Conservation (phyloP, 2,113 vertebrate genomes). For the Phrynosoma blainvillii region DNA sequence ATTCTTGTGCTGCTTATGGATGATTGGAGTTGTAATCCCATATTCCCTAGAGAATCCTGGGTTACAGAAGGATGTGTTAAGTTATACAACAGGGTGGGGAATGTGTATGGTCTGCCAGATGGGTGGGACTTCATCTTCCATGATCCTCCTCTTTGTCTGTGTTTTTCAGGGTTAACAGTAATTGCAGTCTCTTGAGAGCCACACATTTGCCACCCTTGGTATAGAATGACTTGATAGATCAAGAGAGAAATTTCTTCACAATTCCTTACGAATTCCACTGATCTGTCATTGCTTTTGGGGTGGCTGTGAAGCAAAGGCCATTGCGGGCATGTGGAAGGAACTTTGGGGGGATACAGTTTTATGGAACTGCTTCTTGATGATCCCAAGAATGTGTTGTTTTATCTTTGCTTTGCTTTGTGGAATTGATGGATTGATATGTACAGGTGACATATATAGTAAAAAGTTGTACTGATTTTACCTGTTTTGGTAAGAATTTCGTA, state of each 20-base stretch:
- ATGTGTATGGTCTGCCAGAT: background rate
- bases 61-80: background rate
- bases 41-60: too few relatives aligned
- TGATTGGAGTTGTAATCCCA: background rate
- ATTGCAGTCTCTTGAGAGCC: background rate
- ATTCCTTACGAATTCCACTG: conserved; percentile 63
- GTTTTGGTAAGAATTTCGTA: background rate
- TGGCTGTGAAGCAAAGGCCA: background rate
- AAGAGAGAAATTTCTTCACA: conserved; percentile 48
- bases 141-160: background rate
- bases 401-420: background rate
- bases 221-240: conserved; percentile 62
- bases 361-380: background rate
- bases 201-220: background rate
- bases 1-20: background rate
- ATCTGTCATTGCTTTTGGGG: conserved; percentile 17
- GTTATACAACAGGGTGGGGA: too few relatives aligned
- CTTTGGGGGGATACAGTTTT: conserved; percentile 7
- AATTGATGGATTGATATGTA: accelerated
- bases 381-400: background rate
- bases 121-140: background rate
- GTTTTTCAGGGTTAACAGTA: background rate
- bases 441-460: background rate
- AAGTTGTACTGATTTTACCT: background rate
- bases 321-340: background rate